phyloP scores from a whole-genome alignment of 1,140 invertebrate species.

The Samia ricini region DNA sequence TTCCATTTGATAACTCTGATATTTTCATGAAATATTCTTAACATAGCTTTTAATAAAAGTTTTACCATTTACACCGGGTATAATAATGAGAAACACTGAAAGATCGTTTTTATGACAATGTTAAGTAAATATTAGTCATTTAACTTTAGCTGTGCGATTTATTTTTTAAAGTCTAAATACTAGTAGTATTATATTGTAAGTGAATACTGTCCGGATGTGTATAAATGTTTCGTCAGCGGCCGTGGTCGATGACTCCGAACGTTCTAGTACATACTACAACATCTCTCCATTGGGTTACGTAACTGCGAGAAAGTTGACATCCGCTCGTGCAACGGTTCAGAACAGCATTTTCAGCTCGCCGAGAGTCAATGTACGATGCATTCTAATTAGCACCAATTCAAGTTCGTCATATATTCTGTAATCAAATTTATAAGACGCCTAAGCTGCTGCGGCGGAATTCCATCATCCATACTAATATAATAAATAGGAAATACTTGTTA shows the following conservation, averaged over 20 bases:
- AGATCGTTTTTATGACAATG: no score
- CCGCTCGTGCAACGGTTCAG: conserved; percentile 30
- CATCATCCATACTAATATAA: not conserved
- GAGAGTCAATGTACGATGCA: conserved; percentile 34
- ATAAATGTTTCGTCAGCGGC: conserved; percentile 61
- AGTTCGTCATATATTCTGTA: conserved; percentile 15
- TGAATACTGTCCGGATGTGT: conserved; percentile 38
- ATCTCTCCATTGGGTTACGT: conserved; percentile 66
- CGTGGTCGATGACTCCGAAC: conserved; percentile 75
- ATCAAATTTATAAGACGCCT: not conserved
- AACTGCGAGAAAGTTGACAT: conserved; percentile 75
- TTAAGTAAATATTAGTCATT: no score
- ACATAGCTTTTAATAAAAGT: no score
- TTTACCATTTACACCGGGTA: no score
- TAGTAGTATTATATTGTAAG: not conserved
- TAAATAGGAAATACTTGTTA: no score
- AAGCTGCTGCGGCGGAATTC: not conserved
- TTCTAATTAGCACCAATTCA: conserved; percentile 28
- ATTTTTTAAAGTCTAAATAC: not conserved
- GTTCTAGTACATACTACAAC: conserved; percentile 67
- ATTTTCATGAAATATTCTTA: no score
- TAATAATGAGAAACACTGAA: no score
- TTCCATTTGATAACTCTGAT: no score
- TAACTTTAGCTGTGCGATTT: not conserved
- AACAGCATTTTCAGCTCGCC: conserved; percentile 31